Evolutionary conservation across 2,888 invertebrate species (phyloP).

Genomic region (Meliscaeva auricollis): DNA sequence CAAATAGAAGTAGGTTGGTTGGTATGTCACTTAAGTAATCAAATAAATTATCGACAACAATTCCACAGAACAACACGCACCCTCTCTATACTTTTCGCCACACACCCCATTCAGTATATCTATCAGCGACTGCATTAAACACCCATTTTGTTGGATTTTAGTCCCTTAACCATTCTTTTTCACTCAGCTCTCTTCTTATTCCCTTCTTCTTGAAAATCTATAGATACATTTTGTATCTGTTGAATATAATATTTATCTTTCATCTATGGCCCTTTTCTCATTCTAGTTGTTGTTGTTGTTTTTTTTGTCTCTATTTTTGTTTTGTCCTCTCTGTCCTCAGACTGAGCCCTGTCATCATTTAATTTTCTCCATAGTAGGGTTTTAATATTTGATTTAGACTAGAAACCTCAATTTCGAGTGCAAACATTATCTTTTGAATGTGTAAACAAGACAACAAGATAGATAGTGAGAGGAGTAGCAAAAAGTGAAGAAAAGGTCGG

Average conservation of each 20-base stretch:
- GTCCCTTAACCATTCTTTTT: slow-evolving; percentile 18
- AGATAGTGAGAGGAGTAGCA: background rate
- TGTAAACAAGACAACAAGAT: slow-evolving; percentile 28
- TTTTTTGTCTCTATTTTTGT: background rate
- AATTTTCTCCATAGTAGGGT: slow-evolving; percentile 13
- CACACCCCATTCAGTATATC: slow-evolving; percentile 3
- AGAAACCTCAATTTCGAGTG: slow-evolving; percentile 74
- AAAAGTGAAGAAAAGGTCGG: background rate
- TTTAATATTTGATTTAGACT: slow-evolving; percentile 73
- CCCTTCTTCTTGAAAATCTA: background rate
- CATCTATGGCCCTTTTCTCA: slow-evolving; percentile 38
- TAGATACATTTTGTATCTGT: slow-evolving; percentile 54
- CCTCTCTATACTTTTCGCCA: slow-evolving; percentile 32
- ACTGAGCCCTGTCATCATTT: background rate
- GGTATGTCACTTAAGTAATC: slow-evolving; percentile 72
- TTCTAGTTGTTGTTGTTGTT: slow-evolving; percentile 2
- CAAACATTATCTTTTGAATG: slow-evolving; percentile 69
- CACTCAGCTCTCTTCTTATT: background rate
- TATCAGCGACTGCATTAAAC: slow-evolving; percentile 29
- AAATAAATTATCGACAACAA: slow-evolving; percentile 74
- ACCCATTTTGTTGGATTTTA: slow-evolving; percentile 33
- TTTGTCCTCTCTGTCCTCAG: background rate
- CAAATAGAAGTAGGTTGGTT: slow-evolving; percentile 4
- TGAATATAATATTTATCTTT: slow-evolving; percentile 67
- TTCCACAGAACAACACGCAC: slow-evolving; percentile 75